Evolutionary conservation across 2,113 vertebrate genomes (phyloP), one percentile per base, ranked within the genome.

Genomic region (Lophius piscatorius): DNA sequence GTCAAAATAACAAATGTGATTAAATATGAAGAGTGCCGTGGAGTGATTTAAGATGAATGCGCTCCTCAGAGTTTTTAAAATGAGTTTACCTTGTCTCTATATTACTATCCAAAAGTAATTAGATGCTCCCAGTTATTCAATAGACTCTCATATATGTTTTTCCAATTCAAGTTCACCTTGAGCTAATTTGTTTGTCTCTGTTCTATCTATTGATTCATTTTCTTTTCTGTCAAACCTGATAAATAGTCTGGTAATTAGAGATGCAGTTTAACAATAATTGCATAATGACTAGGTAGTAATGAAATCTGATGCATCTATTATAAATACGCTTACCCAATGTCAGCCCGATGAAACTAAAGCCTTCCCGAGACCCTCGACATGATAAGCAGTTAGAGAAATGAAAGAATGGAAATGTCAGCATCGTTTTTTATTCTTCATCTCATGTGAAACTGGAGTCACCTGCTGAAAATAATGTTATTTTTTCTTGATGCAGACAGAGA

Each of bases 21-120:
- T 4, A 10, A 58, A 22, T 70, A 4, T 33, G 13, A 11, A 23
- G 9, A 9, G 18, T 1, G 18, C 33, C 36, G 5, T 17, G 2
- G 4, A 16, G 12, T 12, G 4, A 38, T 5, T n/a, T 5, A 17
- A 38, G 36, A 12, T 5, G 2, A 16, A 18, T 8, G 7, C 6
- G n/a, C n/a, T 8, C 3, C 5, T 40, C 16, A n/a, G n/a, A n/a
- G 5, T 39, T 64, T 35, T 20, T 54, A 50, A 22, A 59, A 57
- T n/a, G 22, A 20, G n/a, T 21, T 57, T 46, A 46, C 70, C 66
- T 58, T 31, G 33, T 35, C 31, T 24, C 46, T 16, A 2, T 12
- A 38, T 58, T 67, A 50, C 71, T 64, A 62, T 69, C 42, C 12
- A 11, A 46, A 46, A 56, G 67, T 63, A 70, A 75, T 73, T 14